Conservation (phyloP, 2,888 invertebrate genomes). For the Lasioglossum malachurum region DNA sequence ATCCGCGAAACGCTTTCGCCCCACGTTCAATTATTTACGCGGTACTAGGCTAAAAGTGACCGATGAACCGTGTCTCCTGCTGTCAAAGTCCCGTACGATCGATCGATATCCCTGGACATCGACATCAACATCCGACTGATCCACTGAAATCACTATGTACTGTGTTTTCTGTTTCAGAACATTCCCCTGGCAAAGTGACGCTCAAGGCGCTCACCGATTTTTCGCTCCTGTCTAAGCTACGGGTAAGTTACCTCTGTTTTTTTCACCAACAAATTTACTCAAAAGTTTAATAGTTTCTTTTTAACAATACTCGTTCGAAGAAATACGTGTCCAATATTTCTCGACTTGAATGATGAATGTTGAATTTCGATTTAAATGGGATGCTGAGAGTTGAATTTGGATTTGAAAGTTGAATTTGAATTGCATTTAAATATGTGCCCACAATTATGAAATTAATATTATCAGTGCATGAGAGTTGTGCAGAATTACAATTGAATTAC, state of each 20-base stretch:
- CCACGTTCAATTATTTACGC: conserved; percentile 22
- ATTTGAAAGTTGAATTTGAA: too few species aligned
- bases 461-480: neutral
- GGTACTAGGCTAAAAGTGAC: neutral
- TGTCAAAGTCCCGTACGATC: neutral
- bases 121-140: neutral
- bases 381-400: too few species aligned
- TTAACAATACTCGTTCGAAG: too few species aligned
- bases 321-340: too few species aligned
- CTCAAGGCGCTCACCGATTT: conserved; percentile 57
- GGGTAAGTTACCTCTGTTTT: conserved; percentile 52
- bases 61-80: neutral
- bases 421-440: too few species aligned
- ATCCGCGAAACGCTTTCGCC: neutral
- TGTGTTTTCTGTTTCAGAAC: conserved; percentile 56
- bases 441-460: neutral
- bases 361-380: too few species aligned
- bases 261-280: neutral
- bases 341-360: too few species aligned
- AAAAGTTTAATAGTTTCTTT: too few species aligned
- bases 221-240: conserved; percentile 61
- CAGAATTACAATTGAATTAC: too few species aligned
- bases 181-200: conserved; percentile 59
- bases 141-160: neutral
- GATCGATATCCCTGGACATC: neutral